Evolutionary conservation across 1,140 invertebrate genomes (phyloP).

Genomic region (Leptopilina clavipes): DNA sequence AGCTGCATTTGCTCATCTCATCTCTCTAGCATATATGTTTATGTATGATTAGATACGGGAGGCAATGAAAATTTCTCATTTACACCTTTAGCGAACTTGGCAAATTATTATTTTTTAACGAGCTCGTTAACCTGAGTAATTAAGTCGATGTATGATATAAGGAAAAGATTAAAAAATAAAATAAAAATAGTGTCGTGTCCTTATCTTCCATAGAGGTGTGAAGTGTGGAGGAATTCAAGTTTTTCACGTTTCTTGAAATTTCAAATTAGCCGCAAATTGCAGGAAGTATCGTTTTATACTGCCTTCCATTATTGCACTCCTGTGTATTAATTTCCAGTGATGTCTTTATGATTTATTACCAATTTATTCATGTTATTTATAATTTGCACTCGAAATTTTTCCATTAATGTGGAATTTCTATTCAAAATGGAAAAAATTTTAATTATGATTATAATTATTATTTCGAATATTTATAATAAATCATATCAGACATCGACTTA

Average conservation of each 20-base stretch:
- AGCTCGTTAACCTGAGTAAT: slow-evolving; percentile 24
- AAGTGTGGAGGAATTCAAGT: slow-evolving; percentile 1
- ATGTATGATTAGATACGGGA: slow-evolving; percentile 66
- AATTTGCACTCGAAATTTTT: no score
- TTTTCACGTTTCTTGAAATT: background rate
- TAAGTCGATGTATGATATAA: background rate
- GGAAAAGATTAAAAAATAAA: no score
- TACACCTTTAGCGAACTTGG: background rate
- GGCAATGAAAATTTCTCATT: slow-evolving; percentile 35
- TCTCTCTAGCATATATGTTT: slow-evolving; percentile 15
- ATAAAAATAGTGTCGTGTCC: background rate
- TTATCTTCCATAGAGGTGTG: background rate
- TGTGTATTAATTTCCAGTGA: background rate
- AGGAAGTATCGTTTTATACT: background rate
- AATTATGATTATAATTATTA: no score
- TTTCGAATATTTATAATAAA: no score
- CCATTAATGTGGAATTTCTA: no score
- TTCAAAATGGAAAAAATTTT: no score
- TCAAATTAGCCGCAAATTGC: slow-evolving; percentile 12
- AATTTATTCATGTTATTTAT: background rate
- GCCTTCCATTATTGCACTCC: background rate
- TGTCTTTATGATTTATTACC: background rate
- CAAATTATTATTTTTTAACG: slow-evolving; percentile 28
- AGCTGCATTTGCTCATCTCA: slow-evolving; percentile 54
- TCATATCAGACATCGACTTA: no score